A percentile compares a stretch with the other conserved stretches of the same genome.
phyloP scores from a whole-genome alignment of 2,113 vertebrate species.

The Lamprologus tigripictilis region DNA sequence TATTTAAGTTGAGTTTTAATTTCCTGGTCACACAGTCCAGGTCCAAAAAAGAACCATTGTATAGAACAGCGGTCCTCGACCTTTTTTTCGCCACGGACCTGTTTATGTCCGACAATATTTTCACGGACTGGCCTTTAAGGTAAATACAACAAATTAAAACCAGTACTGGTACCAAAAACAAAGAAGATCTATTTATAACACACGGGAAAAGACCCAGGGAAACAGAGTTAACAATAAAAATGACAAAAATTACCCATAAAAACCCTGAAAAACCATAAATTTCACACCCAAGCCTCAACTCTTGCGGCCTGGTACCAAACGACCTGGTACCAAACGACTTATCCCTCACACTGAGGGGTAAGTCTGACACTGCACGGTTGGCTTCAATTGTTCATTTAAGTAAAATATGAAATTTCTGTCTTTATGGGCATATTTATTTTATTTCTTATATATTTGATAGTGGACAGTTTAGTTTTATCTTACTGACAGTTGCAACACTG shows the following conservation, averaged over 20 bases:
- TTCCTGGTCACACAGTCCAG: not conserved
- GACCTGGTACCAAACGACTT: not conserved
- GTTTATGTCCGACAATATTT: fast-evolving
- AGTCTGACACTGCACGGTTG: not conserved
- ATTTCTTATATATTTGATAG: not conserved
- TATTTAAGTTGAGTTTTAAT: not conserved
- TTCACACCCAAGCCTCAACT: not conserved
- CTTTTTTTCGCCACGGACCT: fast-evolving
- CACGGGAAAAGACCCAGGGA: not conserved
- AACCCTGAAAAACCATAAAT: not conserved
- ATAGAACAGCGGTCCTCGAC: fast-evolving
- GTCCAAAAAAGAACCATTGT: not conserved
- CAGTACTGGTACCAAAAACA: not conserved
- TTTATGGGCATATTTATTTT: not conserved
- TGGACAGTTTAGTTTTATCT: not conserved
- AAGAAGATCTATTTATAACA: not conserved
- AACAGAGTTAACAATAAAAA: not conserved
- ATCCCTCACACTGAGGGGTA: not conserved
- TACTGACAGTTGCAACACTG: not conserved
- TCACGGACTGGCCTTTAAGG: not conserved
- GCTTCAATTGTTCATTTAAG: not conserved
- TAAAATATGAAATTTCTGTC: not conserved
- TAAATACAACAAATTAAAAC: not conserved
- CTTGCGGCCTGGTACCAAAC: fast-evolving
- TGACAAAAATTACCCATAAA: not conserved